These are phyloP conservation scores for Philopedon plagiatum DNA, from an alignment of 2,888 invertebrate species.

Conservation along the genomic window DNA sequence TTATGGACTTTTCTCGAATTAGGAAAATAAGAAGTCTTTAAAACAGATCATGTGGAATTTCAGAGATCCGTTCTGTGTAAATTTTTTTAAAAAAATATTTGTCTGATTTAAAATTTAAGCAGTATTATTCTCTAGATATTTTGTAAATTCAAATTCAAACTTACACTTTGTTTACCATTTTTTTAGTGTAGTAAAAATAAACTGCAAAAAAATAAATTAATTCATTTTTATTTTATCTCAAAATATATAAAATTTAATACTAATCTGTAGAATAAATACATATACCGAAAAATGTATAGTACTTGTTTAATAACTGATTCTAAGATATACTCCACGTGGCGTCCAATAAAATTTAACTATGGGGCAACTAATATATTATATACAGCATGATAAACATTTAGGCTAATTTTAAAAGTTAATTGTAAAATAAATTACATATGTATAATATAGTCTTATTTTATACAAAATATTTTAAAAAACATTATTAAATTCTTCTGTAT, in stretches of 20 bases:
- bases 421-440: too few relatives aligned
- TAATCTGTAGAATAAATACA: constrained; percentile 18
- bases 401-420: not conserved
- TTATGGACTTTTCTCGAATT: too few relatives aligned
- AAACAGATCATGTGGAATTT: too few relatives aligned
- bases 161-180: not conserved
- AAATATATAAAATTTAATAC: constrained; percentile 24
- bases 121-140: too few relatives aligned
- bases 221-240: constrained; percentile 19
- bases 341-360: constrained; percentile 11
- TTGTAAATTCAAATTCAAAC: too few relatives aligned
- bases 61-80: too few relatives aligned
- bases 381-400: constrained; percentile 20
- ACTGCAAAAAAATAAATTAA: constrained; percentile 9
- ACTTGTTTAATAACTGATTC: constrained; percentile 3
- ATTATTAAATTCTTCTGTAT: too few relatives aligned
- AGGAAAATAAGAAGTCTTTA: too few relatives aligned
- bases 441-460: too few relatives aligned
- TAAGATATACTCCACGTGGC: not conserved
- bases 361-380: not conserved
- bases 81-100: too few relatives aligned
- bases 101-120: too few relatives aligned
- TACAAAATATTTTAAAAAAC: too few relatives aligned
- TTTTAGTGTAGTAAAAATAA: not conserved
- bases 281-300: constrained; percentile 6